Conservation (phyloP, 2,113 vertebrate species). For the Scortum barcoo region DNA sequence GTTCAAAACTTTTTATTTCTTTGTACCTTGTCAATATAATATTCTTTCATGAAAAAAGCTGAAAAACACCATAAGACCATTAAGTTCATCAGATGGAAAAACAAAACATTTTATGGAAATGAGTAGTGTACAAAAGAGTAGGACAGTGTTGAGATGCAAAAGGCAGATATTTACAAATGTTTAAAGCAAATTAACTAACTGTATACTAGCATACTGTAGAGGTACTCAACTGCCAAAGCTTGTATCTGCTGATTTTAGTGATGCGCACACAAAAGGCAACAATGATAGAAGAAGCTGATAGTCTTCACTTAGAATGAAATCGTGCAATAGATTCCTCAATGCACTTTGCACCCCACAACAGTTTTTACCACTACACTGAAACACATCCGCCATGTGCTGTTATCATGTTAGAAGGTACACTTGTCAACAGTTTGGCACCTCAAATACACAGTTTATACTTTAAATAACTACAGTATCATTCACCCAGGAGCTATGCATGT, state of each 20-base stretch:
- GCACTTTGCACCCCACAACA: background rate
- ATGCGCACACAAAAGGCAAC: background rate
- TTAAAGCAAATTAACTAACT: background rate
- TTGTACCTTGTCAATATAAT: background rate
- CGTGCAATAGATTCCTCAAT: background rate
- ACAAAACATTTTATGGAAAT: background rate
- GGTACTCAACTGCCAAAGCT: background rate
- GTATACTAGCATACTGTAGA: background rate
- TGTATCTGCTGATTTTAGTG: background rate
- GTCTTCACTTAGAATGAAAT: background rate
- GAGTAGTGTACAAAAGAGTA: background rate
- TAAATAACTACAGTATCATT: background rate
- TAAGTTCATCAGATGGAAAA: background rate
- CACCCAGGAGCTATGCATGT: background rate
- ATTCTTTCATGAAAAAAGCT: background rate
- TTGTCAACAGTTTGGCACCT: slow-evolving; percentile 22
- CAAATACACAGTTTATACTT: slow-evolving; percentile 10
- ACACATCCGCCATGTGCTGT: background rate
- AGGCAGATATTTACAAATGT: background rate
- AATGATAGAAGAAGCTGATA: slow-evolving; percentile 1
- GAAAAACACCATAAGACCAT: background rate
- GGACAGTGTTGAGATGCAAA: slow-evolving; percentile 1
- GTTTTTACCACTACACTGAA: background rate
- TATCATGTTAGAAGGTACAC: background rate
- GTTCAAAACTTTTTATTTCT: slow-evolving; percentile 13